Evolutionary conservation across 2,888 invertebrate species (phyloP), one percentile per base, ranked within the genome.

Genomic region (Myathropa florea): DNA sequence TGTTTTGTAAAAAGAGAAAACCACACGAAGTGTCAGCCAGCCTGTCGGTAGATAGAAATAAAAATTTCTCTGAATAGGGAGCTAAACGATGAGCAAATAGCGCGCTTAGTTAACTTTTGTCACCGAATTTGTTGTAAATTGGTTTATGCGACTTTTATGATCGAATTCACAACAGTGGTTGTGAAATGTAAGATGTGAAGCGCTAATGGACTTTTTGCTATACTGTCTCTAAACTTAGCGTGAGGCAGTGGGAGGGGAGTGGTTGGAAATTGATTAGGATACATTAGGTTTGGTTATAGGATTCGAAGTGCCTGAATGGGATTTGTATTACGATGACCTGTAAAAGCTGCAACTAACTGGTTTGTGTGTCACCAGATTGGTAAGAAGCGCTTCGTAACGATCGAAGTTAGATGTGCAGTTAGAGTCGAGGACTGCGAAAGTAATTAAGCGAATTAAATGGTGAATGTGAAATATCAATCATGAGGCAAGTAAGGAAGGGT

Each of bases 31-130:
- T 36, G 12, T 39, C 57, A 65, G 55, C 67, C n/a, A 33, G 2
- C 6, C 46, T 18, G 46, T 18, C 18, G 18, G 18, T 18, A 4
- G 46, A 46, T 46, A 2, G n/a, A 46, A 7, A 18, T 4, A n/a
- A 10, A 18, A 24, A 60, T 67, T 77, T 68, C 77, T 68, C 14
- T 63, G 63, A 77, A 63, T 26, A 77, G 77, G 63, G 55, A 63
- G 53, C 77, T 70, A 70, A 70, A 55, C 28, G 68, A 39, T 77
- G 55, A 57, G 14, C 26, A 70, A 77, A 77, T 24, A 63, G 0
- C 4, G 57, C 33, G 67, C 46, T 68, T 76, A 60, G 60, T 60
- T 76, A 68, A 33, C 12, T 76, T 53, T 77, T 70, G 61, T n/a
- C 70, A 77, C 68, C n/a, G 55, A 68, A 77, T 61, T 61, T 33